Evolutionary conservation across 2,113 vertebrate species (phyloP), one percentile per base, ranked within the genome.

Genomic region (Passer montanus): DNA sequence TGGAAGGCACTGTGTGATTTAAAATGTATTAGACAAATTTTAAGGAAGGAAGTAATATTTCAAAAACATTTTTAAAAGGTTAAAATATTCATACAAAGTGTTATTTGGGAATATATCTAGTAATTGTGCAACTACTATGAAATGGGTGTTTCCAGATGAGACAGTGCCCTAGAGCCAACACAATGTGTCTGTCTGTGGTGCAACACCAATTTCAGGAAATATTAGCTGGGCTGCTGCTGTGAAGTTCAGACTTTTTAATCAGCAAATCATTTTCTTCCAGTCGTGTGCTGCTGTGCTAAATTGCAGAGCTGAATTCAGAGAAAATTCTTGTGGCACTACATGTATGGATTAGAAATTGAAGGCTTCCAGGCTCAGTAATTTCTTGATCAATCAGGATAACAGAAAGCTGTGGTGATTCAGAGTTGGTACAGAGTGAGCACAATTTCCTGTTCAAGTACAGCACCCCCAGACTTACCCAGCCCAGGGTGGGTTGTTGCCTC

Each of bases 211-310:
- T 49, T 60, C 43, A 74, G 62, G 49, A 80, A 88, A 80, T 52
- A 59, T 62, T 47, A 80, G 22, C 63, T 62, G 58, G 82, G 67
- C 44, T 85, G 49, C 78, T 91, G 70, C 88, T 96, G 92, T 17
- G 74, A 79, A 66, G 24, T 73, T 94, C 82, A 85, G 88, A 17
- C 44, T 49, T 95, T 64, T 93, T 79, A 83, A 78, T 62, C 75
- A 73, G 70, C 26, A 83, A 88, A 85, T 73, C 1, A 5, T 66
- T 94, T 94, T 31, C 53, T 62, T 84, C 85, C 59, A 44, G 67
- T 83, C 4, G 24, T 68, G 82, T 78, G 47, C 52, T 67, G 23
- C 87, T 87, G 74, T 35, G 46, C 50, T 63, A 84, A 93, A 92
- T 39, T 41, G 55, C 3, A 1, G 46, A 15, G 74, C 24, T 90